These are phyloP conservation scores for Alca torda DNA, from an alignment of 2,797 vertebrate species.

Conservation along the genomic window DNA sequence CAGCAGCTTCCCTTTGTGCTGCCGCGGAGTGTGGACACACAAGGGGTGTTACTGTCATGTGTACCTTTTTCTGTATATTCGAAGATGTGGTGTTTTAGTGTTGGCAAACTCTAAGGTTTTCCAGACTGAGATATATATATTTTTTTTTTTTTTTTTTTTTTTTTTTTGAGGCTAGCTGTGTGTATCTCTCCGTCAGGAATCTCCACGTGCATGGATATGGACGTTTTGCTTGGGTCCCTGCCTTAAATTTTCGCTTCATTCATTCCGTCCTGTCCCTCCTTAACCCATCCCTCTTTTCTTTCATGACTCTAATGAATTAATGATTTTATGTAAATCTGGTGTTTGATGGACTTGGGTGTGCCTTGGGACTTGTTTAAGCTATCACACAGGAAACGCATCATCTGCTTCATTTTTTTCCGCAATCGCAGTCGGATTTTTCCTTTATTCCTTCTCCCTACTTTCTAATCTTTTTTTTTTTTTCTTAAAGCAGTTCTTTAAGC, in stretches of 20 bases:
- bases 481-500: slow-evolving; percentile 23
- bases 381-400: slow-evolving; percentile 44
- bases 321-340: slow-evolving; percentile 69
- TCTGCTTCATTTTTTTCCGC: slow-evolving; percentile 33
- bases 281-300: slow-evolving; percentile 2
- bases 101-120: not conserved
- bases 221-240: not conserved
- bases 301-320: slow-evolving; percentile 59
- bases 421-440: not conserved
- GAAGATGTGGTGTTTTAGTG: not conserved
- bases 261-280: not conserved
- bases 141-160: not conserved
- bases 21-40: not conserved
- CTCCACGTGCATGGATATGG: rapidly evolving
- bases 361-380: slow-evolving; percentile 64
- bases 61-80: not conserved
- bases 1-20: not conserved
- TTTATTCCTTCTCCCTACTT: not conserved
- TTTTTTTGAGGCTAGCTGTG: not conserved
- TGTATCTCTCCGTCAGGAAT: not conserved
- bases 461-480: not conserved
- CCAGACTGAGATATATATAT: not conserved
- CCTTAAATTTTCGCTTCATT: slow-evolving; percentile 31
- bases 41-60: rapidly evolving
- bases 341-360: slow-evolving; percentile 52